phyloP scores from a whole-genome alignment of 1,140 invertebrate genomes.

The Drosophila repletoides region DNA sequence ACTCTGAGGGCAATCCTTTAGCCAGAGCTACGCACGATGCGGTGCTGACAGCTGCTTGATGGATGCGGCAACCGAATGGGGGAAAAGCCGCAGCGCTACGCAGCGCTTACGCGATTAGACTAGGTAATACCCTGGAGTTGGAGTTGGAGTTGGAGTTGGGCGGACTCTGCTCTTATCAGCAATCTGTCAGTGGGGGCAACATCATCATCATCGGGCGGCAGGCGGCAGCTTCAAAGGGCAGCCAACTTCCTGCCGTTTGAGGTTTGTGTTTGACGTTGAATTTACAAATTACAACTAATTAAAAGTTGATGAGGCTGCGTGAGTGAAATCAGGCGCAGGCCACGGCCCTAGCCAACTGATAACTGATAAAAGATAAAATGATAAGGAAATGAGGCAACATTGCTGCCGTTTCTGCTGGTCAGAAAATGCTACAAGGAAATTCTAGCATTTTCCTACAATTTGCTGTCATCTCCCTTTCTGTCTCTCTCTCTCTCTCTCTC shows the following conservation, averaged over 20 bases:
- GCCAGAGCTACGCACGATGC: constrained; percentile 19
- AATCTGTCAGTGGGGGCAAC: constrained; percentile 62
- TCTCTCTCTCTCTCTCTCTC: too few species aligned
- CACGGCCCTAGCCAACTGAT: background rate
- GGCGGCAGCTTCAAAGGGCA: constrained; percentile 67
- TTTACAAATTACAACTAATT: constrained; percentile 81
- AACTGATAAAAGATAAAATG: too few species aligned
- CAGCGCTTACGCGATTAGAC: constrained; percentile 58
- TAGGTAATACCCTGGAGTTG: background rate
- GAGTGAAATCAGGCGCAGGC: constrained; percentile 73
- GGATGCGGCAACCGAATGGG: constrained; percentile 52
- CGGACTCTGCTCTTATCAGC: constrained; percentile 47
- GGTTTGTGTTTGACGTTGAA: constrained; percentile 72
- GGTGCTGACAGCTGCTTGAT: constrained; percentile 69
- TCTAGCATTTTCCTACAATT: too few species aligned
- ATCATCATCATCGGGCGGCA: constrained; percentile 44
- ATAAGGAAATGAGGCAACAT: constrained; percentile 78
- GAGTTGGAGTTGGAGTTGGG: background rate
- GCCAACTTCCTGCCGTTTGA: constrained; percentile 25
- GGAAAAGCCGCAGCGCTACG: constrained; percentile 27
- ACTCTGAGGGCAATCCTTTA: constrained; percentile 41
- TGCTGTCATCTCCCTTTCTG: too few species aligned
- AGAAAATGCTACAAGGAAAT: constrained; percentile 60
- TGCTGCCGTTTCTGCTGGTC: constrained; percentile 1
- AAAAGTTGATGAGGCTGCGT: constrained; percentile 79